Evolutionary conservation across 2,113 vertebrate genomes (phyloP).

Genomic region (Pedetes capensis): DNA sequence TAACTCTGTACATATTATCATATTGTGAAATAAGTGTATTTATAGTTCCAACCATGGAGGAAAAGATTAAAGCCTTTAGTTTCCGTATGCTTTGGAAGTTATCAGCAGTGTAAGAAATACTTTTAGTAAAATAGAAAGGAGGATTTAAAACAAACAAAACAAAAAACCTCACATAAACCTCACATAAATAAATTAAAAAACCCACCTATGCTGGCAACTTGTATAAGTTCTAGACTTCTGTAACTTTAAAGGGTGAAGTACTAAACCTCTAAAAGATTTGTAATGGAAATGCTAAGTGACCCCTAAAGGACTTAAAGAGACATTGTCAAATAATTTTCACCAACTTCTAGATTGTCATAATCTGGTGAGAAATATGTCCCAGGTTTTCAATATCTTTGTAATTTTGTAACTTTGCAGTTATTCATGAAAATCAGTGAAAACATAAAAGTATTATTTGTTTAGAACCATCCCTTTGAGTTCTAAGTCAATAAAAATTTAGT

Average conservation of each 20-base stretch:
- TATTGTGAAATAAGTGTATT: conserved; percentile 65
- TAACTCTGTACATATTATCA: background rate
- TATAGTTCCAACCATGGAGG: conserved; percentile 37
- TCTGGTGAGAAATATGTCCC: conserved; percentile 59
- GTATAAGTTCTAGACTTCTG: conserved; percentile 80
- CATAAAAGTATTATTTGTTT: background rate
- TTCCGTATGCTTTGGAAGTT: conserved; percentile 65
- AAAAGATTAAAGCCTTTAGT: background rate
- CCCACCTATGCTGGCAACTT: conserved; percentile 76
- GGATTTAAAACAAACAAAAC: background rate
- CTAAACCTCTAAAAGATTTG: conserved; percentile 67
- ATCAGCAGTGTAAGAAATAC: conserved; percentile 13
- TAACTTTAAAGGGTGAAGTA: conserved; percentile 67
- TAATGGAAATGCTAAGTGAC: conserved; percentile 68
- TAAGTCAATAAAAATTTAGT: conserved; percentile 32
- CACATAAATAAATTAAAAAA: conserved; percentile 74
- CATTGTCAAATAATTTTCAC: conserved; percentile 65
- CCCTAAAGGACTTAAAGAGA: conserved; percentile 56
- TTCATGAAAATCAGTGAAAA: conserved; percentile 35
- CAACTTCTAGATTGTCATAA: conserved; percentile 64
- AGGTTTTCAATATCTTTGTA: conserved; percentile 64
- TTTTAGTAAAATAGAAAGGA: conserved; percentile 46
- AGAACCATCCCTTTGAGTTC: background rate
- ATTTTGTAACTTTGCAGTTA: conserved; percentile 49
- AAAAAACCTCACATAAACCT: background rate